Conservation (phyloP, 1,140 invertebrate species). For the Hermatobates lingyangjiaoensis region DNA sequence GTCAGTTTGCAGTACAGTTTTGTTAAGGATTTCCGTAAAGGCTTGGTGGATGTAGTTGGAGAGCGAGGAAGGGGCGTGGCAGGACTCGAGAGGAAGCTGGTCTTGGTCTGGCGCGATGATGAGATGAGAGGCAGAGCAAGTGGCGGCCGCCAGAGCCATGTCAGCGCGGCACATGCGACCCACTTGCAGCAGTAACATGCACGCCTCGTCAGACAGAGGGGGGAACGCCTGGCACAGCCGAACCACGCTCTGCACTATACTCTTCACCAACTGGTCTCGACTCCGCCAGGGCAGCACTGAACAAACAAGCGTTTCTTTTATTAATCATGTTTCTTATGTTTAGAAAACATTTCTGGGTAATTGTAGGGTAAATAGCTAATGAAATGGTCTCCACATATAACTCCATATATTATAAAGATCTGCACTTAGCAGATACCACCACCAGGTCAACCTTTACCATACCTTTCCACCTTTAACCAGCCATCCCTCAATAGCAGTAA, state of each 20-base stretch:
- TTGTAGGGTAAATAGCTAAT: neutral
- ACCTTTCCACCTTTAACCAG: too few relatives aligned
- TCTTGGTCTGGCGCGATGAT: neutral
- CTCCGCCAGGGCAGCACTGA: slow-evolving; percentile 57
- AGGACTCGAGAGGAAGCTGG: neutral
- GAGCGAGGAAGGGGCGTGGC: neutral
- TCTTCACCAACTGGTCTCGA: slow-evolving; percentile 59
- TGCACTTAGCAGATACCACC: neutral
- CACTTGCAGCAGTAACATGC: slow-evolving; percentile 64
- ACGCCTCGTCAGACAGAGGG: slow-evolving; percentile 73
- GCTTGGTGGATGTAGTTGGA: neutral
- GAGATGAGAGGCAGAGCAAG: too few relatives aligned
- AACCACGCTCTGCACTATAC: slow-evolving; percentile 64
- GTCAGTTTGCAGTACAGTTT: neutral
- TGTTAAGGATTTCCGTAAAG: neutral
- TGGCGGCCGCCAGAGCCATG: neutral
- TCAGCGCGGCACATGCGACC: slow-evolving; percentile 37
- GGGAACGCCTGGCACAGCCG: slow-evolving; percentile 82
- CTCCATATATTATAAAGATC: neutral
- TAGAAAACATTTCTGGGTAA: too few relatives aligned
- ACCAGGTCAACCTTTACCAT: too few relatives aligned
- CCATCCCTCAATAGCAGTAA: too few relatives aligned
- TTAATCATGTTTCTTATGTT: neutral
- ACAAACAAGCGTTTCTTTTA: slow-evolving; percentile 13
- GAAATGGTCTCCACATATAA: neutral